These are phyloP conservation scores for Gorsachius goisagi DNA, from an alignment of 2,113 vertebrate genomes.

Conservation along the genomic window DNA sequence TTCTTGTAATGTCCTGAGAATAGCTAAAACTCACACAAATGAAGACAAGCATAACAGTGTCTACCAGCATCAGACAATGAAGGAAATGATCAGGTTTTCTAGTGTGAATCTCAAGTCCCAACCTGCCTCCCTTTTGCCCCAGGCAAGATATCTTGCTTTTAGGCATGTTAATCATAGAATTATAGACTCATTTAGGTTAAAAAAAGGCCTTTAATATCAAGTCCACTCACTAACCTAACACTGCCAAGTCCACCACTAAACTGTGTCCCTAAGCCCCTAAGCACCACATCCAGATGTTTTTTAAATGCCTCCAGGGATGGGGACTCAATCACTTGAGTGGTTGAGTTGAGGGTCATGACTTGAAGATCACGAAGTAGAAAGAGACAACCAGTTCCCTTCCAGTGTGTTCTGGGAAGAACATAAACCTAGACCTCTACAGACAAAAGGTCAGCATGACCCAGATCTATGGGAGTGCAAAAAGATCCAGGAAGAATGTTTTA, in stretches of 20 bases:
- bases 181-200: no score
- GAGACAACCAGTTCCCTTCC: neutral
- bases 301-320: no score
- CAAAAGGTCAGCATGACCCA: neutral
- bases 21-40: neutral
- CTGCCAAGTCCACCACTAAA: no score
- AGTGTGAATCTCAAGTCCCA: neutral
- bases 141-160: neutral
- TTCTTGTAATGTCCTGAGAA: neutral
- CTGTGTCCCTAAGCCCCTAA: no score
- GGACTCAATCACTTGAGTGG: no score
- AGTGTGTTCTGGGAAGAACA: neutral
- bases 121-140: neutral
- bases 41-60: neutral
- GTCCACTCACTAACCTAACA: no score
- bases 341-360: neutral
- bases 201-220: no score
- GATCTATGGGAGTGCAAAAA: neutral
- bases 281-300: no score
- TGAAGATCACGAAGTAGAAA: neutral
- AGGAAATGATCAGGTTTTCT: neutral
- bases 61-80: neutral
- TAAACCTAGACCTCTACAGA: neutral
- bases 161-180: neutral
- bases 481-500: neutral